phyloP scores from a whole-genome alignment of 64 coral and sea anemone species.

The Montipora efflorescens region DNA sequence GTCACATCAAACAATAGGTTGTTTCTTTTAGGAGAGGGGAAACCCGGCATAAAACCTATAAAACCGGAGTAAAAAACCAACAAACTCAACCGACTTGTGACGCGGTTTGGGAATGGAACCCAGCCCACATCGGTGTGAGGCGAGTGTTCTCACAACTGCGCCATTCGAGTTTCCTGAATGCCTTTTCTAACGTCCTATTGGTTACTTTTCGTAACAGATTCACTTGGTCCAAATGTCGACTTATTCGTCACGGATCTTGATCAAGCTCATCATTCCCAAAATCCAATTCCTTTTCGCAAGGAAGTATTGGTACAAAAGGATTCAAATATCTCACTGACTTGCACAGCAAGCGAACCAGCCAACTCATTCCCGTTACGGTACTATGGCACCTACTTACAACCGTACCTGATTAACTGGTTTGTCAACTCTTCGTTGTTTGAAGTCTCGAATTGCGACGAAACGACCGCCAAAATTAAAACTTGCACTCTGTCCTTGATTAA shows the following conservation, averaged over 20 bases:
- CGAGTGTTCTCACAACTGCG: no score
- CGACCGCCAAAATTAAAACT: neutral
- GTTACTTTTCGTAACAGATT: neutral
- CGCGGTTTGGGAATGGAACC: no score
- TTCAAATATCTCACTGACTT: slow-evolving; percentile 8
- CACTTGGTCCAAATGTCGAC: neutral
- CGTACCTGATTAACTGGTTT: neutral
- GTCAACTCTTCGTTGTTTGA: neutral
- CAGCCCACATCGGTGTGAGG: no score
- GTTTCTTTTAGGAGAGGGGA: no score
- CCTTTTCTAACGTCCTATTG: no score
- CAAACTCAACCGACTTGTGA: no score
- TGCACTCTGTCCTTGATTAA: slow-evolving; percentile 8
- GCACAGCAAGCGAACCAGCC: neutral
- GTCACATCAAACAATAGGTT: no score
- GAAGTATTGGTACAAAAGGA: neutral
- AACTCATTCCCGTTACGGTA: neutral
- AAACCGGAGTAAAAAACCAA: no score
- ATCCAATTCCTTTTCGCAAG: neutral
- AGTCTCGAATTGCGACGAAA: slow-evolving; percentile 7
- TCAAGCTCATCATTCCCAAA: neutral
- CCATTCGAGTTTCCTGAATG: no score
- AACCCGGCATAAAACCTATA: no score
- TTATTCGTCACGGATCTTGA: neutral
- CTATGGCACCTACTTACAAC: neutral